phyloP scores from a whole-genome alignment of 2,888 invertebrate genomes.

The Euzetes globulus region DNA sequence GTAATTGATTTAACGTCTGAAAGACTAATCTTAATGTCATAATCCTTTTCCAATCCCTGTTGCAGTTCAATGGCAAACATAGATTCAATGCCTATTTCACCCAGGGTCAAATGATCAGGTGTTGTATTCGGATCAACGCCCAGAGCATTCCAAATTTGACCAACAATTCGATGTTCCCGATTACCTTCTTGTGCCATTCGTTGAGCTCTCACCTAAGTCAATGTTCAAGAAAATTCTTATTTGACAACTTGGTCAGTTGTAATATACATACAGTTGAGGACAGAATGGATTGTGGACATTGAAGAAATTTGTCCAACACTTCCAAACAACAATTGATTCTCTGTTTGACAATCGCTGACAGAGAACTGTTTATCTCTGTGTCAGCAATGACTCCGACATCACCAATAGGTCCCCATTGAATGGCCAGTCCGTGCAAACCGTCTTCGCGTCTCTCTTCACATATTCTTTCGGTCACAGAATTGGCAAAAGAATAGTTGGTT shows the following conservation, averaged over 20 bases:
- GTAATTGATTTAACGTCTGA: constrained; percentile 82
- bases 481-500: constrained; percentile 85
- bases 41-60: constrained; percentile 84
- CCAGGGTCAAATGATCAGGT: constrained; percentile 58
- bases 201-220: not conserved
- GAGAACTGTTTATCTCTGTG: constrained; percentile 78
- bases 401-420: constrained; percentile 98
- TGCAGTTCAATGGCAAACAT: constrained; percentile 98
- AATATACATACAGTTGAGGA: constrained; percentile 52
- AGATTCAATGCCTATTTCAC: constrained; percentile 95
- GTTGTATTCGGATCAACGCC: constrained; percentile 28
- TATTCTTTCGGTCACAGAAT: constrained; percentile 93
- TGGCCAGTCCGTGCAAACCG: constrained; percentile 77
- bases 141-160: constrained; percentile 21
- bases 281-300: constrained; percentile 74
- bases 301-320: constrained; percentile 79
- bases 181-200: not conserved
- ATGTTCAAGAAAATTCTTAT: no score
- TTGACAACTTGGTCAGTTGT: no score
- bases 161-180: not conserved
- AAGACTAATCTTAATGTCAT: constrained; percentile 78
- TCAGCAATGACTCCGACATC: constrained; percentile 89
- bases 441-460: constrained; percentile 73
- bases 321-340: constrained; percentile 81
- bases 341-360: constrained; percentile 91